These are phyloP conservation scores for Polyommatus iphigenia DNA, from an alignment of 2,888 invertebrate genomes.

Conservation along the genomic window DNA sequence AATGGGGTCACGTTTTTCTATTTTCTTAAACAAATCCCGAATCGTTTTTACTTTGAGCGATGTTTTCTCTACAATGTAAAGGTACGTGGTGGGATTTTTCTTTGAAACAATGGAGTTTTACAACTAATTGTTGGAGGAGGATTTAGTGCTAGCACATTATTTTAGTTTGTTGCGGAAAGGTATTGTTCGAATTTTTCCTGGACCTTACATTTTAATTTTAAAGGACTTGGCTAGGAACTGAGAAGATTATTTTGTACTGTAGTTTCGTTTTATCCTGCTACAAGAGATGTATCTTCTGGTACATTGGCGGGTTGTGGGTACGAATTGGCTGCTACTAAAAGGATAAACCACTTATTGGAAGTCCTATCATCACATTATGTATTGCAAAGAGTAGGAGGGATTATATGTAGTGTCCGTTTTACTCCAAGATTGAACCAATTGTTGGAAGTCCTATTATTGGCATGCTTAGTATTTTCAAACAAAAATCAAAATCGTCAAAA, in stretches of 20 bases:
- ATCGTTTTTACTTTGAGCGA: slow-evolving; percentile 39
- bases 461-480: background rate
- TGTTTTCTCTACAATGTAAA: slow-evolving; percentile 39
- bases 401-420: too few relatives aligned
- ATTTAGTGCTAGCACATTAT: slow-evolving; percentile 27
- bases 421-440: too few relatives aligned
- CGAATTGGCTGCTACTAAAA: too few relatives aligned
- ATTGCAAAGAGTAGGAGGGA: too few relatives aligned
- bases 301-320: too few relatives aligned
- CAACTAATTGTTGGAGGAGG: slow-evolving; percentile 29
- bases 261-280: background rate
- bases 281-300: background rate
- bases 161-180: slow-evolving; percentile 30
- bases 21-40: slow-evolving; percentile 62
- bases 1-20: slow-evolving; percentile 67
- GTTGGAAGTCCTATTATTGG: background rate
- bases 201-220: slow-evolving; percentile 12
- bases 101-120: slow-evolving; percentile 22
- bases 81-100: slow-evolving; percentile 32
- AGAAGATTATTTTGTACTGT: background rate
- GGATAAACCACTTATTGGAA: too few relatives aligned
- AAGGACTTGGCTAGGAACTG: background rate
- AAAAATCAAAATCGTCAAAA: background rate
- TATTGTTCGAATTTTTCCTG: slow-evolving; percentile 23
- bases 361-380: too few relatives aligned